These are phyloP conservation scores for Sebastes aleutianus DNA, from an alignment of 2,797 vertebrate species.

Conservation along the genomic window DNA sequence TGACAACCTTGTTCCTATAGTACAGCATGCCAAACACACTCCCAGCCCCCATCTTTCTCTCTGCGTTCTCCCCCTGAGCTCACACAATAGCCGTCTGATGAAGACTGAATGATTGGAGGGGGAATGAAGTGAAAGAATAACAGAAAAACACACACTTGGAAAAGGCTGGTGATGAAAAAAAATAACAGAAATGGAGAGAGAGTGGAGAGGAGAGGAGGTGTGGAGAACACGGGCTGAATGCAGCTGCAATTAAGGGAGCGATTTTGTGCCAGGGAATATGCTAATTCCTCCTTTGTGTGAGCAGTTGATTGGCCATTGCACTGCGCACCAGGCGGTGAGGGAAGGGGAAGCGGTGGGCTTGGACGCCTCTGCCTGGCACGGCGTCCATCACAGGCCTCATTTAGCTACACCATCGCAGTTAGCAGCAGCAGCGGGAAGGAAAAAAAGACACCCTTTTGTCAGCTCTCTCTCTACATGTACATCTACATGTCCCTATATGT, in stretches of 20 bases:
- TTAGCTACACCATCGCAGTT: slow-evolving; percentile 51
- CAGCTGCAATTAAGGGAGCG: slow-evolving; percentile 78
- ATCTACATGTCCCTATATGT: background rate
- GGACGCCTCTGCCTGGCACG: slow-evolving; percentile 56
- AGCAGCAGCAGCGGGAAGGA: background rate
- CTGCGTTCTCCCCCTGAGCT: slow-evolving; percentile 49
- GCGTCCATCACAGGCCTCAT: slow-evolving; percentile 65
- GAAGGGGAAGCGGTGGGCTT: slow-evolving; percentile 45
- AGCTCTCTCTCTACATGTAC: slow-evolving; percentile 2
- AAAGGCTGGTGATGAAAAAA: slow-evolving; percentile 40
- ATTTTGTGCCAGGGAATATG: slow-evolving; percentile 79
- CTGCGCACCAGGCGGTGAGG: slow-evolving; percentile 48
- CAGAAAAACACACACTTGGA: slow-evolving; percentile 39
- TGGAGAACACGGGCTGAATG: slow-evolving; percentile 62
- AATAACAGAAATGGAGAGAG: slow-evolving; percentile 1
- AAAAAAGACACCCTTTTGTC: slow-evolving; percentile 32
- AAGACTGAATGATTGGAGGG: slow-evolving; percentile 71
- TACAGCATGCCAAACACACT: slow-evolving; percentile 65
- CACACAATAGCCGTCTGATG: slow-evolving; percentile 79
- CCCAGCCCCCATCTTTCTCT: slow-evolving; percentile 50
- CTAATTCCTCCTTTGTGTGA: slow-evolving; percentile 77
- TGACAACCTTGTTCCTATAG: slow-evolving; percentile 69
- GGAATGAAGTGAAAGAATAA: slow-evolving; percentile 54
- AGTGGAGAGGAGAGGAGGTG: slow-evolving; percentile 47
- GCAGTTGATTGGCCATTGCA: slow-evolving; percentile 73